These are phyloP conservation scores for Cyrtorhinus lividipennis DNA, from an alignment of 1,140 invertebrate species.

Conservation along the genomic window DNA sequence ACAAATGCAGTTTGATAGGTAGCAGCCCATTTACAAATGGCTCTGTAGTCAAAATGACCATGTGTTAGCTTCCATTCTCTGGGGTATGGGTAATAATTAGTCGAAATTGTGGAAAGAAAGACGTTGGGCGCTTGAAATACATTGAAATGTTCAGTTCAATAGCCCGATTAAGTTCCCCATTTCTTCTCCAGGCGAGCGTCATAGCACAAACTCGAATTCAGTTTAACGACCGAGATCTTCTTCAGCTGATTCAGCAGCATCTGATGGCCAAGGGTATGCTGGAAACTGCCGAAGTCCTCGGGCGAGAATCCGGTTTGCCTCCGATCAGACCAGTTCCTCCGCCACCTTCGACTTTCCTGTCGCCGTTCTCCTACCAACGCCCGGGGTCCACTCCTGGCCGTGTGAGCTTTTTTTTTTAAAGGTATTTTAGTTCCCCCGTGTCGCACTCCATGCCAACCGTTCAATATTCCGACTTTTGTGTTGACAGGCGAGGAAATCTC, in stretches of 20 bases:
- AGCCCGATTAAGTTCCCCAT: not conserved
- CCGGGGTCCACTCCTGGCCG: constrained; percentile 18
- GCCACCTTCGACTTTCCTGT: constrained; percentile 30
- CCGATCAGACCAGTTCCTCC: constrained; percentile 32
- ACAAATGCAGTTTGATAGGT: too few species aligned
- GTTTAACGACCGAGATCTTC: constrained; percentile 82
- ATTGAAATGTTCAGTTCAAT: too few species aligned
- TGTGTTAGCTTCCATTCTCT: too few species aligned
- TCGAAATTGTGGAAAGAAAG: too few species aligned
- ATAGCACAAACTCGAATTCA: constrained; percentile 90
- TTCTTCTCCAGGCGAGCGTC: constrained; percentile 58
- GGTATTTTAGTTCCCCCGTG: too few species aligned
- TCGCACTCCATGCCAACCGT: too few species aligned
- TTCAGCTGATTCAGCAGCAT: constrained; percentile 85
- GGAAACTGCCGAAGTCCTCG: constrained; percentile 54
- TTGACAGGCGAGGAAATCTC: too few species aligned
- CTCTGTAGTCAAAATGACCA: too few species aligned
- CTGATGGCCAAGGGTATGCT: constrained; percentile 57
- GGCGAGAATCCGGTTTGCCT: constrained; percentile 57
- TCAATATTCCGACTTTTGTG: too few species aligned
- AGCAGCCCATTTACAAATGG: too few species aligned
- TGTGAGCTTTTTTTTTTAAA: constrained; percentile 19
- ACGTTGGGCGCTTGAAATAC: too few species aligned
- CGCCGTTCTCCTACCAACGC: constrained; percentile 42
- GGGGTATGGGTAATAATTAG: too few species aligned